Percentiles rank a stretch among this genome's conserved stretches.
Evolutionary conservation across 92 coral and sea anemone species (phyloP).

Genomic region (Plumapathes pennacea): DNA sequence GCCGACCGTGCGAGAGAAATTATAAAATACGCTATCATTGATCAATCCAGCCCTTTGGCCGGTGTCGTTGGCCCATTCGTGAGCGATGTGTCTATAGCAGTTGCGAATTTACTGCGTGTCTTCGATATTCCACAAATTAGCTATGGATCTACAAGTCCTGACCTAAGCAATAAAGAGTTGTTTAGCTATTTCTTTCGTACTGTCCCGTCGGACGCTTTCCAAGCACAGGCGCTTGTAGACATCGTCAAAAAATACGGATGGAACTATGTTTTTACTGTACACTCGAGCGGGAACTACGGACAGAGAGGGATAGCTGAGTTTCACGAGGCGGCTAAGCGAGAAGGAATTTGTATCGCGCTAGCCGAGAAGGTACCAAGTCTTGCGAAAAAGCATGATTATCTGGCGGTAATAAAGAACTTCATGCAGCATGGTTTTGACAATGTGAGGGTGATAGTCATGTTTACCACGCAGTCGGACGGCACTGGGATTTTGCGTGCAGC

Average conservation of each 20-base stretch:
- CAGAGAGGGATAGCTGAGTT: slow-evolving; percentile 19
- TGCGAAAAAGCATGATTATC: background rate
- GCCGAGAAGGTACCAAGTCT: slow-evolving; percentile 9
- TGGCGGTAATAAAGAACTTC: slow-evolving; percentile 1
- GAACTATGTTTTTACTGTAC: slow-evolving; percentile 7
- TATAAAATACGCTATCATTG: slow-evolving; percentile 68
- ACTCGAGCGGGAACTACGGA: slow-evolving; percentile 6
- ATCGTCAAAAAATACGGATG: background rate
- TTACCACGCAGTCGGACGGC: slow-evolving; percentile 71
- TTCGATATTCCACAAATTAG: slow-evolving; percentile 94
- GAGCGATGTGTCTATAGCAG: slow-evolving; percentile 89
- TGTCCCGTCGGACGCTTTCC: slow-evolving; percentile 52
- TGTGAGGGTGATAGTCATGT: slow-evolving; percentile 63
- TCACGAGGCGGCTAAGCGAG: background rate
- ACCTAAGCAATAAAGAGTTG: slow-evolving; percentile 84
- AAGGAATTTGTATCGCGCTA: background rate
- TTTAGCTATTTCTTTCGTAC: slow-evolving; percentile 86
- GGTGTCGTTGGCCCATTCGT: slow-evolving; percentile 87
- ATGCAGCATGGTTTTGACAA: background rate
- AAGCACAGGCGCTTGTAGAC: slow-evolving; percentile 4
- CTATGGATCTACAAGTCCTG: slow-evolving; percentile 88
- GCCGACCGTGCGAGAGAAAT: slow-evolving; percentile 93
- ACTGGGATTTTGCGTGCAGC: slow-evolving; percentile 71
- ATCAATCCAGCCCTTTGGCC: slow-evolving; percentile 36
- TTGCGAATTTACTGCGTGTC: slow-evolving; percentile 87